phyloP scores from a whole-genome alignment of 2,113 vertebrate genomes.

The Leucopsar rothschildi region DNA sequence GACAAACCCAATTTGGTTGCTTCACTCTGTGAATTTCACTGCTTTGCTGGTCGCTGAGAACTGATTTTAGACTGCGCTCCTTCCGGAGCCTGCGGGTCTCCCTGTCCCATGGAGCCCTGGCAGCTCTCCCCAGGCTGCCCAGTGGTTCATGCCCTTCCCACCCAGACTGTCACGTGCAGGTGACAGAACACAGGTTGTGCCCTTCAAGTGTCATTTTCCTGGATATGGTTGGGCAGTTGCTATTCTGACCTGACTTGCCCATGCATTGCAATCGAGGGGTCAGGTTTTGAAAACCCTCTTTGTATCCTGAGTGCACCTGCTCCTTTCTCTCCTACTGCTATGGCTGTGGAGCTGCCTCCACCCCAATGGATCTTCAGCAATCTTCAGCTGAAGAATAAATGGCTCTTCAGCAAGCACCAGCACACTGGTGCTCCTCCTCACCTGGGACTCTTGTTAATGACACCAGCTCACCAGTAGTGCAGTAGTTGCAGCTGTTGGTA shows the following conservation, averaged over 20 bases:
- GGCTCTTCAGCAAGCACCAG: no score
- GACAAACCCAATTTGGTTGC: neutral
- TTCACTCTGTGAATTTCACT: neutral
- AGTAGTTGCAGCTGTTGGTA: neutral
- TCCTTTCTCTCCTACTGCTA: neutral
- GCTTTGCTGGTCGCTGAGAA: neutral
- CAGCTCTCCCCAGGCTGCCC: neutral
- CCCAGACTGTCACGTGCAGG: neutral
- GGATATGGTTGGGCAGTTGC: neutral
- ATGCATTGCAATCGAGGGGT: accelerated
- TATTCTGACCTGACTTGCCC: neutral
- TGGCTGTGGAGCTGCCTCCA: neutral
- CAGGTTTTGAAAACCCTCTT: neutral
- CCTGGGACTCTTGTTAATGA: neutral
- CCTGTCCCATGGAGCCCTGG: neutral
- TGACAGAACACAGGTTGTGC: neutral
- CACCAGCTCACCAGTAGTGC: neutral
- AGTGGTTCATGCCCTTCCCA: accelerated
- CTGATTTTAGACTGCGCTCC: accelerated
- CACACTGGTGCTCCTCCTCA: accelerated
- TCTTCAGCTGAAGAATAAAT: no score
- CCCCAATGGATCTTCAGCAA: neutral
- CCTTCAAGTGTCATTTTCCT: neutral
- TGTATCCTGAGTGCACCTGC: neutral
- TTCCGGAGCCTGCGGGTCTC: accelerated